Evolutionary conservation across 2,113 vertebrate genomes (phyloP).

Genomic region (Canis aureus): DNA sequence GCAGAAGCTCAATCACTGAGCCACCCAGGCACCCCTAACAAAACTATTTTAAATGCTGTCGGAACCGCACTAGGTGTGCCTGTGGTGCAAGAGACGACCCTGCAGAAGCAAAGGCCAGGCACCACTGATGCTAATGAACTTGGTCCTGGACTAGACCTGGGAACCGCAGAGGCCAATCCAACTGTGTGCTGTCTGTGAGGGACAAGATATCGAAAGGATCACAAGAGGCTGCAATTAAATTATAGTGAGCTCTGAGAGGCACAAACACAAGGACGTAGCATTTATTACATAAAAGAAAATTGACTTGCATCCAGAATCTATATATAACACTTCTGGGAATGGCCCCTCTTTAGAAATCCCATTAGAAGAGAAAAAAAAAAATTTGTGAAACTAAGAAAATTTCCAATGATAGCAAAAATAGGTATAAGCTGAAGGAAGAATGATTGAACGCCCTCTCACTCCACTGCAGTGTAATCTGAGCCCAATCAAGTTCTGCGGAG

Average conservation of each 20-base stretch:
- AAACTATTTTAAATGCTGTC: neutral
- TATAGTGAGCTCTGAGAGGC: neutral
- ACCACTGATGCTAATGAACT: neutral
- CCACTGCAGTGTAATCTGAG: neutral
- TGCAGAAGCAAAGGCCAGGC: neutral
- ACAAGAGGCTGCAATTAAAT: neutral
- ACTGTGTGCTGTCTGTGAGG: accelerated
- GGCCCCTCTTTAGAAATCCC: neutral
- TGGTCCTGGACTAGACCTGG: no score
- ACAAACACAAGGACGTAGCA: neutral
- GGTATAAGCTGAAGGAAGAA: neutral
- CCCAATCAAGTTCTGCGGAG: neutral
- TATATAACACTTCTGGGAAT: neutral
- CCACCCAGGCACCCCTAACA: neutral
- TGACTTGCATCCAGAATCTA: neutral
- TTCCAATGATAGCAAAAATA: neutral
- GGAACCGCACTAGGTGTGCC: neutral
- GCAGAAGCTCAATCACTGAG: no score
- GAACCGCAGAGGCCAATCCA: neutral
- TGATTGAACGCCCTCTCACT: neutral
- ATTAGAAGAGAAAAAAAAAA: neutral
- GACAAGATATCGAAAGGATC: neutral
- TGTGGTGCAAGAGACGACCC: neutral
- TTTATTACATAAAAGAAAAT: neutral
- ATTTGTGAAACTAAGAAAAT: neutral